phyloP scores from a whole-genome alignment of 2,888 invertebrate genomes.

The Heliconius cydno region DNA sequence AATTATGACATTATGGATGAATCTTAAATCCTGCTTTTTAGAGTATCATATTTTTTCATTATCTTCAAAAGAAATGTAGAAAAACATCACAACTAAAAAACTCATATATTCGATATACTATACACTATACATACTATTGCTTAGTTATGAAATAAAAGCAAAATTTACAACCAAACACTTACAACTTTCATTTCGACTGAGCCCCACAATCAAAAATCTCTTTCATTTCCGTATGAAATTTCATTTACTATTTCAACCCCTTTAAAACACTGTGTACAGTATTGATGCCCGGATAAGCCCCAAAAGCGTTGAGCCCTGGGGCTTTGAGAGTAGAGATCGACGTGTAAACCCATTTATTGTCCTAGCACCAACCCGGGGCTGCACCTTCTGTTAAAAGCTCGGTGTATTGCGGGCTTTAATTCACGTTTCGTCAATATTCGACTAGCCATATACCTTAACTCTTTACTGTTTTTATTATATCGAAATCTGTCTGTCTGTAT shows the following conservation, averaged over 20 bases:
- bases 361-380: slow-evolving; percentile 48
- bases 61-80: too few relatives aligned
- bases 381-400: slow-evolving; percentile 44
- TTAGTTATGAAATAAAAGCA: background rate
- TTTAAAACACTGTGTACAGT: slow-evolving; percentile 42
- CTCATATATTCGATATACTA: background rate
- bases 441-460: too few relatives aligned
- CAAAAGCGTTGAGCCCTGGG: slow-evolving; percentile 48
- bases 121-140: background rate
- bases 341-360: slow-evolving; percentile 53
- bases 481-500: too few relatives aligned
- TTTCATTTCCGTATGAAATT: slow-evolving; percentile 41
- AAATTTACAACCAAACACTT: slow-evolving; percentile 7
- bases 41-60: too few relatives aligned
- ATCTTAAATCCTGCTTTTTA: too few relatives aligned
- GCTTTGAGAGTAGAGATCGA: slow-evolving; percentile 50
- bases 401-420: slow-evolving; percentile 26
- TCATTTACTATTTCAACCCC: slow-evolving; percentile 43
- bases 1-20: too few relatives aligned
- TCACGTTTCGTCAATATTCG: slow-evolving; percentile 12
- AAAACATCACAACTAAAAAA: too few relatives aligned
- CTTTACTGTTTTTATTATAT: background rate
- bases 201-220: slow-evolving; percentile 31
- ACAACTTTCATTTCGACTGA: slow-evolving; percentile 16
- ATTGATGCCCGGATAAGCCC: slow-evolving; percentile 49